Percentiles rank a stretch among this genome's conserved stretches.
These are phyloP conservation scores for Eubucco bourcierii DNA, from an alignment of 2,113 vertebrate genomes.

Conservation along the genomic window DNA sequence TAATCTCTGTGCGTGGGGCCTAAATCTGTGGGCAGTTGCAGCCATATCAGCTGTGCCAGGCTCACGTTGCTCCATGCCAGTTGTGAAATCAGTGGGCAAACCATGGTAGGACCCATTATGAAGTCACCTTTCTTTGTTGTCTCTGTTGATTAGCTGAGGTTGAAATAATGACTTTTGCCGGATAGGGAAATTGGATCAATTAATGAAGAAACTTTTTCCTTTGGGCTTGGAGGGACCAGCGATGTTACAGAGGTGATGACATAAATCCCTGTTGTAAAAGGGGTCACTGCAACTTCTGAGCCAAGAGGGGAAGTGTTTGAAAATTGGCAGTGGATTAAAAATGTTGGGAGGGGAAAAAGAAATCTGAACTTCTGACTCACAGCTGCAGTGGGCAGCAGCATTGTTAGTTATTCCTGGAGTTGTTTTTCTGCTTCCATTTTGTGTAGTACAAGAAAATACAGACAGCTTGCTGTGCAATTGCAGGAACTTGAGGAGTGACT, in stretches of 20 bases:
- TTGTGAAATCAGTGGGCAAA: background rate
- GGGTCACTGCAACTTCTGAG: background rate
- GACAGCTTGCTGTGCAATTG: background rate
- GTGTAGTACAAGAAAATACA: background rate
- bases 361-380: background rate
- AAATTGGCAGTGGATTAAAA: slow-evolving; percentile 54
- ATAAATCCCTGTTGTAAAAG: slow-evolving; percentile 16
- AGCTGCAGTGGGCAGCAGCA: slow-evolving; percentile 5
- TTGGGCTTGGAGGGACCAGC: background rate
- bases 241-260: slow-evolving; percentile 3
- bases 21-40: background rate
- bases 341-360: background rate
- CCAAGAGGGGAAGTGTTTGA: slow-evolving; percentile 53
- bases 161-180: background rate
- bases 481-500: background rate
- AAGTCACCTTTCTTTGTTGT: background rate
- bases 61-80: fast-evolving
- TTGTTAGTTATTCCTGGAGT: slow-evolving; percentile 56
- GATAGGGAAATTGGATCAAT: background rate
- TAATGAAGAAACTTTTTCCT: background rate
- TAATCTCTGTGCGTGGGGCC: background rate
- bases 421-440: background rate
- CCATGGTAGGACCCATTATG: background rate
- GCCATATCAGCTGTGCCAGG: background rate
- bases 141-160: background rate